Conservation (phyloP, 2,888 invertebrate species). For the Zhuqinia jingwanae region DNA sequence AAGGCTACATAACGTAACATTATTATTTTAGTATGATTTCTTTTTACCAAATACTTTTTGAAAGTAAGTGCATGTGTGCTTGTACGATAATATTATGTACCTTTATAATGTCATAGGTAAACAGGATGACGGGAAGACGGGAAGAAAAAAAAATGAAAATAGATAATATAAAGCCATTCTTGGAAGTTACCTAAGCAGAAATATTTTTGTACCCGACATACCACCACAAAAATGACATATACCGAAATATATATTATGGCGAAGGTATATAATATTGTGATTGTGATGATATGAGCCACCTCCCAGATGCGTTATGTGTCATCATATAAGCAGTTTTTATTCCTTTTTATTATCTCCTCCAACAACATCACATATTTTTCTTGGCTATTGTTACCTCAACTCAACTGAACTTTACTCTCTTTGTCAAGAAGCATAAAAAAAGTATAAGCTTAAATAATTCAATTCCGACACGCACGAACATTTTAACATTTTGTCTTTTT, state of each 20-base stretch:
- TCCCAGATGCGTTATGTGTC: conserved; percentile 51
- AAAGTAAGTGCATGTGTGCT: too few species aligned
- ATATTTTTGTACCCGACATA: background rate
- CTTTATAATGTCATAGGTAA: background rate
- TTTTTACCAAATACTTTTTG: too few species aligned
- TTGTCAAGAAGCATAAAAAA: too few species aligned
- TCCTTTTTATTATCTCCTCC: conserved; percentile 12
- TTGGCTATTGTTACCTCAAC: conserved; percentile 1
- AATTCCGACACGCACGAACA: conserved; percentile 56
- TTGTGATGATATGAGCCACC: conserved; percentile 31
- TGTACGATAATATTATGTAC: too few species aligned
- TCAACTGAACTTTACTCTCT: background rate
- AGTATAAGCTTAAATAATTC: conserved; percentile 50
- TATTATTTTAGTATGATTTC: too few species aligned
- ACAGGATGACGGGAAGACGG: conserved; percentile 3
- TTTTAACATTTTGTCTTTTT: conserved; percentile 47
- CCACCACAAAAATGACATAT: conserved; percentile 30
- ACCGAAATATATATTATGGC: too few species aligned
- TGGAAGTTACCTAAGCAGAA: too few species aligned
- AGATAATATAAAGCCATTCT: too few species aligned
- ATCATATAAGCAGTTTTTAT: conserved; percentile 54
- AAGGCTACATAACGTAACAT: conserved; percentile 18
- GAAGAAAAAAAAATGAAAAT: background rate
- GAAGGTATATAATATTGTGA: too few species aligned
- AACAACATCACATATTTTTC: background rate